Base-by-base conservation (phyloP, 2,888 invertebrate genomes). In the Eubasilissa splendida region DNA sequence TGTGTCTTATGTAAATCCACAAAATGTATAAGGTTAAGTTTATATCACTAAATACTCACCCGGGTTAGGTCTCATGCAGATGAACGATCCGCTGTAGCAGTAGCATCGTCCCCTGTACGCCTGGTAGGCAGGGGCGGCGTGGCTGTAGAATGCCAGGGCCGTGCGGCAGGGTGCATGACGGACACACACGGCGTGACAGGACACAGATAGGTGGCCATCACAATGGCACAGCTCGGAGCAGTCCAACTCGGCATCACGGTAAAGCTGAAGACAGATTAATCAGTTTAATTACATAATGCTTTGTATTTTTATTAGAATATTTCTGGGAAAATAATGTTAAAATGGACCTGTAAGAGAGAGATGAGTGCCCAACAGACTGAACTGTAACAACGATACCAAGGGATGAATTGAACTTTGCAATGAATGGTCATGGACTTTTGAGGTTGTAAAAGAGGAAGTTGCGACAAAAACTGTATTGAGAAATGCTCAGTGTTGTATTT, bases 191-290 rank as follows among this genome's bases (percentile, higher is more conserved):
- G 96, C 96, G 88, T 96, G 95, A 90, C 97, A 97, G 78, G 95
- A 93, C 84, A 96, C 92, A 85, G 94, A 94, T 71, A 93, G 89
- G 0, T 95, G 94, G 81, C 93, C 91, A 86, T 95, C 94, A 87
- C 97, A 97, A 85, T 95, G 94, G 88, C 97, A 97, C 80, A 97
- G 92, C 89, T 97, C 97, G 60, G 97, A 97, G 88, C 97, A 97
- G 86, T 96, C 96, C 53, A 96, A 93, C 86, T 96, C 96, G 84
- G 96, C 96, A 86, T 96, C 94, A 53, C 94, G 93, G 88, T 95
- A 95, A 79, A 96, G 91, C 95, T 96, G 90, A 56, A 90, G 81
- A 10, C 68, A 50, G 14, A 68, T 68, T 4, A 68, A 14, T 50
- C 4, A 50, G 12, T 70, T 52, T 70, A 31, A 54, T 50, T 14